Conservation (phyloP, 2,888 invertebrate genomes). For the Cenopis cana region DNA sequence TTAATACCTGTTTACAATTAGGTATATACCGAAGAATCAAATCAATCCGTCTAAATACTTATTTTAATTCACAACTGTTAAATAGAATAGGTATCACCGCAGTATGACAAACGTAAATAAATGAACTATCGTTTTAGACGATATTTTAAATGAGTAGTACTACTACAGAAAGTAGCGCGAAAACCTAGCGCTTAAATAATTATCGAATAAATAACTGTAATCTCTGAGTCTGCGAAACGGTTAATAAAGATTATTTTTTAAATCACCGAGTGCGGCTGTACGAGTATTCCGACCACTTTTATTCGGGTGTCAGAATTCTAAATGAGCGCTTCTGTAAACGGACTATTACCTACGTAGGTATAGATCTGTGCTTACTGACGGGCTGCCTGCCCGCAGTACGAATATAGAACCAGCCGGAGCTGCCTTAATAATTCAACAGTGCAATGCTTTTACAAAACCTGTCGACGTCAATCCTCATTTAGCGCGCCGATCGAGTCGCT, state of each 20-base stretch:
- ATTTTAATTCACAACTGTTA: neutral
- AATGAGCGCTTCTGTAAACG: slow-evolving; percentile 78
- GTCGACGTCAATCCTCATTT: slow-evolving; percentile 84
- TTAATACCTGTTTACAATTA: slow-evolving; percentile 56
- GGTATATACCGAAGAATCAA: too few relatives aligned
- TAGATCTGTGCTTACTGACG: slow-evolving; percentile 60
- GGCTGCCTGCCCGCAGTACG: slow-evolving; percentile 68
- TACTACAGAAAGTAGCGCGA: neutral
- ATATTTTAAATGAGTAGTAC: slow-evolving; percentile 8
- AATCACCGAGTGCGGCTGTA: slow-evolving; percentile 62
- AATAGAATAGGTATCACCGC: too few relatives aligned
- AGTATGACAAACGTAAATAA: neutral
- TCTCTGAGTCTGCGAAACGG: slow-evolving; percentile 54
- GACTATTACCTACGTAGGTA: slow-evolving; percentile 60
- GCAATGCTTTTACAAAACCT: slow-evolving; percentile 86
- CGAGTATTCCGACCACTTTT: slow-evolving; percentile 74
- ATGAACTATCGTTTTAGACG: neutral
- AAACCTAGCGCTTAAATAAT: slow-evolving; percentile 35
- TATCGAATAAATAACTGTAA: slow-evolving; percentile 32
- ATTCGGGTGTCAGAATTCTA: slow-evolving; percentile 81
- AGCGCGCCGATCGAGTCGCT: slow-evolving; percentile 78
- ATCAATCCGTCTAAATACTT: too few relatives aligned
- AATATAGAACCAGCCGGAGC: slow-evolving; percentile 79
- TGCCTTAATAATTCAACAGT: slow-evolving; percentile 84
- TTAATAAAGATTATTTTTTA: slow-evolving; percentile 56